Percentiles rank a stretch among this genome's conserved stretches.
phyloP scores from a whole-genome alignment of 2,888 invertebrate species.

The Euclidia mi region DNA sequence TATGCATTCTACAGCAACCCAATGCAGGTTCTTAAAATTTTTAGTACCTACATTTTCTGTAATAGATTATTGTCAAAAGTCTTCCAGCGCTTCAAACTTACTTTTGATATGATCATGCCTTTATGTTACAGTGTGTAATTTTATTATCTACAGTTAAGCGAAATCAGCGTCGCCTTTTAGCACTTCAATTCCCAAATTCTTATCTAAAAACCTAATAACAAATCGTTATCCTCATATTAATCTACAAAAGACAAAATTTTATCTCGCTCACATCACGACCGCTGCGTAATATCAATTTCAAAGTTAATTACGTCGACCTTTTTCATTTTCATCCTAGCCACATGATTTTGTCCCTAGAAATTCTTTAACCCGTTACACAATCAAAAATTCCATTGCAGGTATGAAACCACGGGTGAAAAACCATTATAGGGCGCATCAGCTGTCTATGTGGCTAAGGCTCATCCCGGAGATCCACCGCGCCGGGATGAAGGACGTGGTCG shows the following conservation, averaged over 20 bases:
- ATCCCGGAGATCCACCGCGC: conserved; percentile 97
- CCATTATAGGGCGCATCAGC: conserved; percentile 98
- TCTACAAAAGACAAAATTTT: conserved; percentile 57
- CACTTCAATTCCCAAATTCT: conserved; percentile 4
- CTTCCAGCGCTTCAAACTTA: too few relatives aligned
- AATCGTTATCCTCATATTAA: conserved; percentile 22
- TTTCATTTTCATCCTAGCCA: conserved; percentile 51
- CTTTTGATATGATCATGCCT: too few relatives aligned
- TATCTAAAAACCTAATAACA: conserved; percentile 32
- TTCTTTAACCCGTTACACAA: conserved; percentile 65
- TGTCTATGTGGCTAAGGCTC: conserved; percentile 98
- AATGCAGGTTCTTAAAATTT: too few relatives aligned
- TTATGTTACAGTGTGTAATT: too few relatives aligned
- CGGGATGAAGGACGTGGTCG: conserved; percentile 97
- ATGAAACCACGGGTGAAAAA: conserved; percentile 98
- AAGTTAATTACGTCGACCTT: conserved; percentile 70
- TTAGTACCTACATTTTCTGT: too few relatives aligned
- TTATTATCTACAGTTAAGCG: background rate
- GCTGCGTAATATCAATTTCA: conserved; percentile 62
- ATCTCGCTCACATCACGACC: conserved; percentile 57
- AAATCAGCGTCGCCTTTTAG: background rate
- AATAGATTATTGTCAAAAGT: too few relatives aligned
- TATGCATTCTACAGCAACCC: too few relatives aligned
- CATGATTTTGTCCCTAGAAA: conserved; percentile 51
- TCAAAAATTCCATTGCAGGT: conserved; percentile 91